phyloP scores from a whole-genome alignment of 2,797 vertebrate species.

The Chrosomus eos region DNA sequence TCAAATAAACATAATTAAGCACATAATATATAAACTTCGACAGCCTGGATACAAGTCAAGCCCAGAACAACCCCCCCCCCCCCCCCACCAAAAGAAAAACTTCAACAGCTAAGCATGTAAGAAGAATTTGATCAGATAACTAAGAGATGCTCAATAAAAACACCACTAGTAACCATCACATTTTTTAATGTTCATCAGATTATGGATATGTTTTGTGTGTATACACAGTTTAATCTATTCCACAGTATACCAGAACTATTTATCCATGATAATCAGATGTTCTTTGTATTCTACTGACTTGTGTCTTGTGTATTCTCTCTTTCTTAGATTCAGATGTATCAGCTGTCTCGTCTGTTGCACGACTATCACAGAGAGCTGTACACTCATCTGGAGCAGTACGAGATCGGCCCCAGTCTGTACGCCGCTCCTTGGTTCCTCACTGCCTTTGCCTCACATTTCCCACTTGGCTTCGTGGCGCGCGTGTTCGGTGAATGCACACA shows the following conservation, averaged over 20 bases:
- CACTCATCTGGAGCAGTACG: constrained; percentile 90
- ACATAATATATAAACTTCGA: background rate
- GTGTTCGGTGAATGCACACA: constrained; percentile 87
- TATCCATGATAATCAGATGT: background rate
- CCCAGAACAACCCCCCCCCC: too few species aligned
- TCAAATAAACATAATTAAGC: background rate
- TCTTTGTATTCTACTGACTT: background rate
- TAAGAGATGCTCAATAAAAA: background rate
- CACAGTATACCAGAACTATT: background rate
- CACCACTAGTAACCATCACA: too few species aligned
- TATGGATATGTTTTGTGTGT: background rate
- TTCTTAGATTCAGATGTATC: constrained; percentile 96
- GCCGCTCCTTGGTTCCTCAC: constrained; percentile 99
- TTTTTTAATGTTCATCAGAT: background rate
- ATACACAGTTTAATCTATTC: background rate
- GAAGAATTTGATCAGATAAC: background rate
- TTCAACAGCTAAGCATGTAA: background rate
- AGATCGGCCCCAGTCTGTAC: constrained; percentile 95
- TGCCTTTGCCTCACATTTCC: constrained; percentile 95
- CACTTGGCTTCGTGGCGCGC: constrained; percentile 93
- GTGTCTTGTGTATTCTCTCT: background rate
- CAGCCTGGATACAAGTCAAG: background rate
- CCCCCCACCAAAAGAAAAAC: background rate
- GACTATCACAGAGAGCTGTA: constrained; percentile 96
- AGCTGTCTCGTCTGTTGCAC: constrained; percentile 93